Percentiles rank a stretch among this genome's conserved stretches.
Conservation (phyloP, 2,113 vertebrate genomes). For the Andinoacara biseriatus region DNA sequence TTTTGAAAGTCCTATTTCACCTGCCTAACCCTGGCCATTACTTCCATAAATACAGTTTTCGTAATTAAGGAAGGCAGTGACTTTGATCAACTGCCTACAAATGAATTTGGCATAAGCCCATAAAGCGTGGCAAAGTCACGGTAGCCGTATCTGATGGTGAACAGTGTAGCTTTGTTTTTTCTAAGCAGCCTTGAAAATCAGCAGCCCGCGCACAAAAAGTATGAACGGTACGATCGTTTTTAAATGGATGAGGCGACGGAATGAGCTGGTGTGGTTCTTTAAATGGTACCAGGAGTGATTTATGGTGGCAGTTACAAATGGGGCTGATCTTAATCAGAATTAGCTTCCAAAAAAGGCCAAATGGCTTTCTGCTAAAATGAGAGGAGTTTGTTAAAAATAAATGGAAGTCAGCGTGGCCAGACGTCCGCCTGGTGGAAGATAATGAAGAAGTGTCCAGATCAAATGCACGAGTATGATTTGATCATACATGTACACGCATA, state of each 20-base stretch:
- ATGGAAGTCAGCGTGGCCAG: conserved; percentile 13
- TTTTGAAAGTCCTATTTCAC: background rate
- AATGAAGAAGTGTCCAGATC: background rate
- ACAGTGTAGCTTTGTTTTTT: conserved; percentile 21
- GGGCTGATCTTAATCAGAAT: conserved; percentile 65
- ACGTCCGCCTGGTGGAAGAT: background rate
- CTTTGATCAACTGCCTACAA: conserved; percentile 45
- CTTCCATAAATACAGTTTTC: conserved; percentile 6
- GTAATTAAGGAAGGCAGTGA: conserved; percentile 52
- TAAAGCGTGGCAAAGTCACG: background rate
- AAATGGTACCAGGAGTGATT: conserved; percentile 68
- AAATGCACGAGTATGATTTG: background rate
- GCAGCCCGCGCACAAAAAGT: background rate
- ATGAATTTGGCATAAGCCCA: conserved; percentile 18
- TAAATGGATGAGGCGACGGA: conserved; percentile 53
- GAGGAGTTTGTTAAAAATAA: conserved; percentile 64
- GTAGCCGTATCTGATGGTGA: background rate
- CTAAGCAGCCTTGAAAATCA: conserved; percentile 3
- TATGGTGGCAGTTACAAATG: conserved; percentile 69
- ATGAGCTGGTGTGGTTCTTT: conserved; percentile 50
- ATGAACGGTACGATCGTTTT: background rate
- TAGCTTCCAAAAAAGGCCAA: conserved; percentile 53
- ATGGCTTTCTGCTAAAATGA: conserved; percentile 58
- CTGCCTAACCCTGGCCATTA: conserved; percentile 15
- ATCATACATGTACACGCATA: background rate